These are phyloP conservation scores for Serinus canaria DNA, from an alignment of 2,113 vertebrate species.

Conservation along the genomic window DNA sequence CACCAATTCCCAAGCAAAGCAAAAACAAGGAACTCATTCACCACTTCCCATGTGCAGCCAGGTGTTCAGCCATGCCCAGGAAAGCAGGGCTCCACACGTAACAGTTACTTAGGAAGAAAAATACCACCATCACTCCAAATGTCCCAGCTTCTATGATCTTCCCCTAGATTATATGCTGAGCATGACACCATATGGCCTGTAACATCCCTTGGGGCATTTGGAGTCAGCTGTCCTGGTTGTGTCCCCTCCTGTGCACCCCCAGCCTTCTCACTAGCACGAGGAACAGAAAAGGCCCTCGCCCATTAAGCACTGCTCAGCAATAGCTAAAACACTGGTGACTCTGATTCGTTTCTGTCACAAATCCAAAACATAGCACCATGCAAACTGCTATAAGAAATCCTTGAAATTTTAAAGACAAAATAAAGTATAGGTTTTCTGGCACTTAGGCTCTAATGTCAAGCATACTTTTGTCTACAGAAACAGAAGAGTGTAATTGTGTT, in stretches of 20 bases:
- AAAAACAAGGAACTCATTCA: not conserved
- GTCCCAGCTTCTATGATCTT: not conserved
- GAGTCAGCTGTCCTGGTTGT: not conserved
- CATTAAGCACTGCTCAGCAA: not conserved
- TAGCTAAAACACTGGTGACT: not conserved
- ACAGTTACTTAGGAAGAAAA: not conserved
- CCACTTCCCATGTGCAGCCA: not conserved
- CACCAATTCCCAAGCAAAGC: not conserved
- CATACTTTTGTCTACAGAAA: not conserved
- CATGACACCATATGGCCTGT: not conserved
- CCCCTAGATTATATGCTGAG: not conserved
- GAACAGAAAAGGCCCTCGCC: not conserved
- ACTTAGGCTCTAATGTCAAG: not conserved
- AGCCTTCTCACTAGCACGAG: fast-evolving
- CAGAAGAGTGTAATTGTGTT: not conserved
- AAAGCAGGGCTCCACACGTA: fast-evolving
- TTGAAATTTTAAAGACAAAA: not conserved
- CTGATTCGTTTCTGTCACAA: not conserved
- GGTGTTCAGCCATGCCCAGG: not conserved
- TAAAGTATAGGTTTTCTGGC: not conserved
- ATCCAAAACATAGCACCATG: not conserved
- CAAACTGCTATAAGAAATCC: not conserved
- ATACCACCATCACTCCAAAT: fast-evolving
- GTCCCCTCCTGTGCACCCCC: not conserved
- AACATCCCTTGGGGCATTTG: not conserved